Evolutionary conservation across 2,888 invertebrate species (phyloP).

Genomic region (Ormyrus thymus): DNA sequence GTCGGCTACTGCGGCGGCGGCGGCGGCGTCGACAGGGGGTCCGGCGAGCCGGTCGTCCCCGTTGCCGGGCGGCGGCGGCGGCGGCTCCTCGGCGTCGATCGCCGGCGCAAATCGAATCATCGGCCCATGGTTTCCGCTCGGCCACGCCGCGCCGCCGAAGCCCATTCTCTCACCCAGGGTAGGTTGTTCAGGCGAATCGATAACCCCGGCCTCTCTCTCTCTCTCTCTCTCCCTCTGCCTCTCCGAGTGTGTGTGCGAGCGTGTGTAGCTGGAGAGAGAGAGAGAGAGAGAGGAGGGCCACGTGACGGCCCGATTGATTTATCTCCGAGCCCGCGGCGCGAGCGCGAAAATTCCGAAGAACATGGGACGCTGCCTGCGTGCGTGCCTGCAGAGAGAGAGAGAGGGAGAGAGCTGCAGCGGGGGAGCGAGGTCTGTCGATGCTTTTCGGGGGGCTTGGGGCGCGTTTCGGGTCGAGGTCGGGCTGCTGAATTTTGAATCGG

Average conservation of each 20-base stretch:
- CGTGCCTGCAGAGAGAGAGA: neutral
- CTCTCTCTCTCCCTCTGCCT: neutral
- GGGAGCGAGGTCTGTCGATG: neutral
- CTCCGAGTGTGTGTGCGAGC: neutral
- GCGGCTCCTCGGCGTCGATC: neutral
- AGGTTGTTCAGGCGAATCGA: slow-evolving; percentile 53
- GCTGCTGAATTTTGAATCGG: neutral
- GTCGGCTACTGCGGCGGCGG: too few species aligned
- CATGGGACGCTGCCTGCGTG: too few species aligned
- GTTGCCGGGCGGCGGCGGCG: slow-evolving; percentile 56
- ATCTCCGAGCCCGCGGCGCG: slow-evolving; percentile 36
- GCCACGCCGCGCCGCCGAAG: slow-evolving; percentile 63
- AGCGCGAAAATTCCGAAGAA: slow-evolving; percentile 47
- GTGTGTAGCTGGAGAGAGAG: neutral
- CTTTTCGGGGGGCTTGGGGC: neutral
- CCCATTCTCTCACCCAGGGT: slow-evolving; percentile 67
- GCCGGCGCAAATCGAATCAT: slow-evolving; percentile 64
- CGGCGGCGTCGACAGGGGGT: too few species aligned
- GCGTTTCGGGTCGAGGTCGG: neutral
- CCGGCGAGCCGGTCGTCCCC: slow-evolving; percentile 53
- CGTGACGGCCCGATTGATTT: slow-evolving; percentile 56
- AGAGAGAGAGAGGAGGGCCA: slow-evolving; percentile 20
- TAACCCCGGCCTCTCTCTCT: slow-evolving; percentile 14
- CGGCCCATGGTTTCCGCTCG: slow-evolving; percentile 68
- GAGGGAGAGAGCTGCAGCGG: neutral